Evolutionary conservation across 2,888 invertebrate genomes (phyloP), one percentile per base, ranked within the genome.

Genomic region (Phyto melanocephala): DNA sequence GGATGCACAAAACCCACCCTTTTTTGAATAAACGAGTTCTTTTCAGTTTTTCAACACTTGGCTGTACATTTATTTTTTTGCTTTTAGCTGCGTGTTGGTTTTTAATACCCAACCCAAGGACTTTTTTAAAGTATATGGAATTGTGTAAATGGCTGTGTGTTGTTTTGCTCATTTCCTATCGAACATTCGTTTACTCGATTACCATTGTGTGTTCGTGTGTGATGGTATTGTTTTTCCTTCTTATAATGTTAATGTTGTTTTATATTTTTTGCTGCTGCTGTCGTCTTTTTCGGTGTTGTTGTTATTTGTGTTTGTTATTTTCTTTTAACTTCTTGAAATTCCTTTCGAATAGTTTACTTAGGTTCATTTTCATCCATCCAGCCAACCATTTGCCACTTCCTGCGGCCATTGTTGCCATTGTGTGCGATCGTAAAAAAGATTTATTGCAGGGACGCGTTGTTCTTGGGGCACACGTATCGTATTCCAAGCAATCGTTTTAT

Each of bases 361-460:
- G 88, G 89, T 89, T 89, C 88, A 89, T 89, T 89, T 89, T 89
- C 86, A 79, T 70, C 79, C 79, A 71, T 74, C 70, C 65, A 65
- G 72, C 20, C 70, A 80, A 74, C 78, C 81, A 78, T 80, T 84
- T 65, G 77, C 54, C 72, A 81, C 78, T 83, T 85, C 85, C 86
- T 85, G 85, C 86, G 87, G 89, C 89, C 89, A 89, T 89, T 88
- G 88, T 87, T 88, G 88, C 88, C 89, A 89, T 87, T 88, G 89
- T 88, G 89, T 89, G 87, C 87, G 89, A 86, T 90, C 90, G 89
- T 90, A 90, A 90, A 90, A 85, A 86, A 89, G 90, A 90, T 90
- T 90, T 90, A 90, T 90, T 89, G 89, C 83, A 86, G 90, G 87
- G 89, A 90, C 89, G 90, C 89, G 89, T 87, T 87, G 88, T 88